Evolutionary conservation across 1,140 invertebrate genomes (phyloP), one percentile per base, ranked within the genome.

Genomic region (Neoseiulus cucumeris): DNA sequence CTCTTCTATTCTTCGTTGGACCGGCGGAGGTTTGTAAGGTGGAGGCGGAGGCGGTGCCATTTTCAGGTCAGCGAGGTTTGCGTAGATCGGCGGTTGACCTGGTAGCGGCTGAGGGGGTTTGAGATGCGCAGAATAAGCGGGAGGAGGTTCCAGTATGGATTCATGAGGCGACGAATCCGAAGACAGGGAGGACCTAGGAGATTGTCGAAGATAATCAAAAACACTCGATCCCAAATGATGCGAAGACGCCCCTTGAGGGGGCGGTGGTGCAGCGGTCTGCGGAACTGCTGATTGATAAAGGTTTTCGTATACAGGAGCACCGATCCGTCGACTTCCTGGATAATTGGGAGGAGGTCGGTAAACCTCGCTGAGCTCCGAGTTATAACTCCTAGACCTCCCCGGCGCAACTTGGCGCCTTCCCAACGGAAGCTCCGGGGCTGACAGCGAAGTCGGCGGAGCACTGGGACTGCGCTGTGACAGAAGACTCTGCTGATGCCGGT

Each of bases 281-380:
- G 14, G 14, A 14, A 25, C 22, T 6, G 14, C 51, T 5, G 51
- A 14, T 20, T 59, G 51, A 25, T 25, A 33, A 9, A 29, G 33
- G 51, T 59, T 59, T 20, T 59, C 51, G 51, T 59, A 59, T 29
- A 59, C n/a, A 33, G 51, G 51, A 59, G 22, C 51, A 17, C 25
- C 33, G 4, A 25, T 33, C 2, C 51, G 14, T 17, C 51, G 51
- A 59, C 22, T 59, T 14, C 51, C 51, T 17, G 51, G 51, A 59
- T 59, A 59, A 9, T 17, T 25, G 1, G 51, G 51, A 18, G 51
- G 51, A 25, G 22, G 51, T 59, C 51, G 1, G 22, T 59, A 59
- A 9, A 59, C 6, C 25, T 59, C 51, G 51, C 25, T 14, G 17
- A 59, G 33, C 25, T 59, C 51, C 17, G 51, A 59, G 33, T 59